Evolutionary conservation across 2,797 vertebrate species (phyloP).

Genomic region (Gymnodraco acuticeps): DNA sequence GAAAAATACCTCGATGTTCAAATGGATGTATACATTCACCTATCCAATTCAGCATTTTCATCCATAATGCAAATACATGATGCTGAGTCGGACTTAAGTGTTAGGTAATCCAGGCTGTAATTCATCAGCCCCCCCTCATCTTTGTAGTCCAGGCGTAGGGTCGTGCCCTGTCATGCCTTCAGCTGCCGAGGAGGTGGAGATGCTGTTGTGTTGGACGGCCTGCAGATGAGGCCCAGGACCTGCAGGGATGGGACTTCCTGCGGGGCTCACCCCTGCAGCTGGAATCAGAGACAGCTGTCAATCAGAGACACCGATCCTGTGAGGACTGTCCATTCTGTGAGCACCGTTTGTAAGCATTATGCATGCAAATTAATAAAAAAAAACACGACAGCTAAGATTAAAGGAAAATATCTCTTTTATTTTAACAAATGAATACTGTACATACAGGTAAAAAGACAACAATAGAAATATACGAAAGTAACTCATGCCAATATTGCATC

Average conservation of each 20-base stretch:
- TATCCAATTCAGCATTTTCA: conserved; percentile 42
- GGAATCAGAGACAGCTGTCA: conserved; percentile 81
- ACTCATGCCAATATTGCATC: conserved; percentile 64
- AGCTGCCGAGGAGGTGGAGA: conserved; percentile 91
- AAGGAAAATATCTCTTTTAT: conserved; percentile 82
- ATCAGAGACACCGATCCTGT: conserved; percentile 61
- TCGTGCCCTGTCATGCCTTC: conserved; percentile 86
- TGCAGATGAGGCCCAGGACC: conserved; percentile 89
- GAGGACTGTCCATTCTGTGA: conserved; percentile 26
- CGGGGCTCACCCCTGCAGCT: conserved; percentile 94
- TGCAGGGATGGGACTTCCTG: conserved; percentile 89
- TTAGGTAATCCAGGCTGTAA: conserved; percentile 27
- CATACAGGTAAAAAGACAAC: conserved; percentile 79
- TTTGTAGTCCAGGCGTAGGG: conserved; percentile 85
- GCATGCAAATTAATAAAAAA: conserved; percentile 60
- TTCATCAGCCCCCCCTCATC: conserved; percentile 22
- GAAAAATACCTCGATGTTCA: conserved; percentile 40
- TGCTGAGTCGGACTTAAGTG: conserved; percentile 28
- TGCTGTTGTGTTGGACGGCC: conserved; percentile 96
- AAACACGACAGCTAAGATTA: conserved; percentile 56
- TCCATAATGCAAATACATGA: conserved; percentile 31
- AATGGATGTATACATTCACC: conserved; percentile 26
- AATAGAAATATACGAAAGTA: conserved; percentile 71
- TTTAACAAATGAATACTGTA: conserved; percentile 76
- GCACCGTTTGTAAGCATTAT: neutral